These are phyloP conservation scores for Adrianichthys oophorus DNA, from an alignment of 2,797 vertebrate species.

Conservation along the genomic window DNA sequence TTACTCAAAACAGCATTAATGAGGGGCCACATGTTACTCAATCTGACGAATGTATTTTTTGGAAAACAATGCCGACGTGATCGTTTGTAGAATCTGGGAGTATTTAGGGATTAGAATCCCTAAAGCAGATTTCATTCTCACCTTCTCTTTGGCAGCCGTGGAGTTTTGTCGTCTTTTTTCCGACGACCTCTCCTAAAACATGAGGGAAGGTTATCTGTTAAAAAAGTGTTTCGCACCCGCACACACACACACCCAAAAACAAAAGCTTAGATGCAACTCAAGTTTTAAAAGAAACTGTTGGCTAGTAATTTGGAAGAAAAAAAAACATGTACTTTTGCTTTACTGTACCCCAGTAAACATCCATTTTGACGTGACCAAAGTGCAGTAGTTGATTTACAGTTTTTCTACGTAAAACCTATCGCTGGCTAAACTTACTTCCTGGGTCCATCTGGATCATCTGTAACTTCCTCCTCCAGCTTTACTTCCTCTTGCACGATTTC, in stretches of 20 bases:
- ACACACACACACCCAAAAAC: not conserved
- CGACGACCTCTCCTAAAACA: slow-evolving; percentile 87
- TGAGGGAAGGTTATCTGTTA: not conserved
- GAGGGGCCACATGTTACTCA: too few relatives aligned
- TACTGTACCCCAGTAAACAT: too few relatives aligned
- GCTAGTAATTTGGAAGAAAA: too few relatives aligned
- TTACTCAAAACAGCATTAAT: too few relatives aligned
- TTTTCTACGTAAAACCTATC: not conserved
- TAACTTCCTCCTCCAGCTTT: slow-evolving; percentile 85
- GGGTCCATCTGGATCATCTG: slow-evolving; percentile 87
- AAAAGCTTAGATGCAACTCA: too few relatives aligned
- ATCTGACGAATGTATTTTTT: too few relatives aligned
- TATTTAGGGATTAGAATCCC: not conserved
- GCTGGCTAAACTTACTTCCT: slow-evolving; percentile 85
- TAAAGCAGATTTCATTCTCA: slow-evolving; percentile 52
- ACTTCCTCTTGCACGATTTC: slow-evolving; percentile 75
- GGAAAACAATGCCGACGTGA: not conserved
- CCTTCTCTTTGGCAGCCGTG: slow-evolving; percentile 94
- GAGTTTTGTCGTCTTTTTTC: slow-evolving; percentile 98
- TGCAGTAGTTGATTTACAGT: too few relatives aligned
- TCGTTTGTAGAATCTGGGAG: not conserved
- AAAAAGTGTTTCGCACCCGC: not conserved
- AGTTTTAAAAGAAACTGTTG: too few relatives aligned
- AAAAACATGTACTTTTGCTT: too few relatives aligned
- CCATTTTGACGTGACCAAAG: too few relatives aligned